phyloP scores from a whole-genome alignment of 2,888 invertebrate genomes.

The Yponomeuta cagnagella region DNA sequence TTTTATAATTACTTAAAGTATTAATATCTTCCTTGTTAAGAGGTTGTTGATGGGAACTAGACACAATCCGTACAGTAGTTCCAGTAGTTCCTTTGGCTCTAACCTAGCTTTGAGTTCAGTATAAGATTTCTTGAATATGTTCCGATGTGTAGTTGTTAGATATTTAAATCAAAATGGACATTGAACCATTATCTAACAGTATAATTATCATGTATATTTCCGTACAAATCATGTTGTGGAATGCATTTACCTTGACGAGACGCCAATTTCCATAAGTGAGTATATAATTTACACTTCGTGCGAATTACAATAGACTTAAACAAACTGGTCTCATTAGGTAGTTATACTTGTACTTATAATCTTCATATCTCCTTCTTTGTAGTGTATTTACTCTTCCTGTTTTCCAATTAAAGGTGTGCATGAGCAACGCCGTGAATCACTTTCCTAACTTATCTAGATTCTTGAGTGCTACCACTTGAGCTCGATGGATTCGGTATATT shows the following conservation, averaged over 20 bases:
- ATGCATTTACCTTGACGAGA: not conserved
- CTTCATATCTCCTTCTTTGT: not conserved
- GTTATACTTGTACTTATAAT: not conserved
- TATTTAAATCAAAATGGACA: too few species aligned
- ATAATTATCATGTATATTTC: not conserved
- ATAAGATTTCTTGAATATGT: too few species aligned
- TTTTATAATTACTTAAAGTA: too few species aligned
- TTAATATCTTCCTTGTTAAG: too few species aligned
- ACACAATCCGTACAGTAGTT: too few species aligned
- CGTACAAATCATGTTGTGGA: not conserved
- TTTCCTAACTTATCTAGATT: not conserved
- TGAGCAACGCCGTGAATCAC: not conserved
- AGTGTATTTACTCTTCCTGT: not conserved
- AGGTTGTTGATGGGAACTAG: too few species aligned
- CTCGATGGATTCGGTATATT: too few species aligned
- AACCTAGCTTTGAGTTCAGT: too few species aligned
- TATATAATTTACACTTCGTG: constrained; percentile 1
- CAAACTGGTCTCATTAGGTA: not conserved
- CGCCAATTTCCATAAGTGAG: not conserved
- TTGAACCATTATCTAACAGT: not conserved
- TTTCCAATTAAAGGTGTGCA: not conserved
- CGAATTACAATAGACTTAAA: not conserved
- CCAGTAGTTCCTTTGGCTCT: too few species aligned
- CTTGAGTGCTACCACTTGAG: not conserved
- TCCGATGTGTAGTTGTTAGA: too few species aligned